Evolutionary conservation across 2,797 vertebrate species (phyloP).

Genomic region (Cossypha polioptera): DNA sequence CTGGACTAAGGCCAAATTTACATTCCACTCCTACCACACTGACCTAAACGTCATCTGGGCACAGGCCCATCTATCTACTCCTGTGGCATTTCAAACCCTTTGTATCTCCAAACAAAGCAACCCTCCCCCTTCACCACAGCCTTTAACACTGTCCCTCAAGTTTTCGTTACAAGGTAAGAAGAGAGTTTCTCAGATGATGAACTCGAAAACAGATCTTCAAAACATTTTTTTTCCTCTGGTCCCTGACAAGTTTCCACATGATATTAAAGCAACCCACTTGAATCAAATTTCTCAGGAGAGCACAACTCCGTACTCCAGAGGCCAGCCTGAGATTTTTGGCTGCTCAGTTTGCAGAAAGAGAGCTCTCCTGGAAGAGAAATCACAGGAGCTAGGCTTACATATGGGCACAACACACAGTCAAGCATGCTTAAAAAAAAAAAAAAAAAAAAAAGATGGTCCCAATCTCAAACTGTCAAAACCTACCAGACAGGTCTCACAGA

Average conservation of each 20-base stretch:
- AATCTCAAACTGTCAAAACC: neutral
- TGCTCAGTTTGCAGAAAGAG: neutral
- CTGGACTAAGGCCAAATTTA: neutral
- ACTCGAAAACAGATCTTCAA: neutral
- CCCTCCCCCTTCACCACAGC: neutral
- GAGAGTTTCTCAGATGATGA: neutral
- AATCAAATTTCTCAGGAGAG: neutral
- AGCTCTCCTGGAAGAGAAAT: neutral
- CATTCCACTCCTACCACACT: constrained; percentile 7
- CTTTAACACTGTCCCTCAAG: neutral
- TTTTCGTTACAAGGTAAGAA: neutral
- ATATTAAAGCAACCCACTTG: neutral
- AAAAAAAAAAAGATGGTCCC: neutral
- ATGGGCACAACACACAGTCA: neutral
- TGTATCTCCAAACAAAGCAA: neutral
- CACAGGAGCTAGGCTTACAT: neutral
- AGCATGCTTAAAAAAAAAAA: neutral
- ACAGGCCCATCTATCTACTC: neutral
- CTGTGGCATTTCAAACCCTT: neutral
- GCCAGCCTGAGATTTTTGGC: neutral
- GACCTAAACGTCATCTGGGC: neutral
- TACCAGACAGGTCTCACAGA: neutral
- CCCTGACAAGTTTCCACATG: neutral
- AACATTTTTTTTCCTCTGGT: neutral
- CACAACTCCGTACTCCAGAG: neutral